A percentile compares a stretch with the other conserved stretches of the same genome.
These are phyloP conservation scores for Norana najaformis DNA, from an alignment of 2,888 invertebrate genomes.

Conservation along the genomic window DNA sequence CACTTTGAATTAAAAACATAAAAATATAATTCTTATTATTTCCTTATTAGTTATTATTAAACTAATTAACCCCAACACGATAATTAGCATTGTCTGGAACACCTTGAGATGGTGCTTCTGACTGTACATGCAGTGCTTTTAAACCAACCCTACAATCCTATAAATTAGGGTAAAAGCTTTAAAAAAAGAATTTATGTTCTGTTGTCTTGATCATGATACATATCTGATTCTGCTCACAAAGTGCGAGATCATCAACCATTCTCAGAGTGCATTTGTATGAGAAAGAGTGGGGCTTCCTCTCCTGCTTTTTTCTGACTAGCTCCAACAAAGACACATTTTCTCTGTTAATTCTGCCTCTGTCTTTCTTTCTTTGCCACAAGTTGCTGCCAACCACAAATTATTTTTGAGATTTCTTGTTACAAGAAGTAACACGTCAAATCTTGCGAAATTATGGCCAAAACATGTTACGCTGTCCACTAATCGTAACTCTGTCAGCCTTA, in stretches of 20 bases:
- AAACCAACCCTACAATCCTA: background rate
- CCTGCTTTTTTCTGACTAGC: no score
- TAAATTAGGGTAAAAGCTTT: no score
- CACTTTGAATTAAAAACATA: no score
- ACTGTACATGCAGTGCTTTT: background rate
- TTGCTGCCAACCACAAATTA: background rate
- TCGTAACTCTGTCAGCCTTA: no score
- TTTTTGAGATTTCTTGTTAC: background rate
- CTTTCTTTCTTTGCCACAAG: background rate
- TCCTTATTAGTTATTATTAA: background rate
- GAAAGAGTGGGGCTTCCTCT: no score
- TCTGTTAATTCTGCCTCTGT: background rate
- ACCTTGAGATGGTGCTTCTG: background rate
- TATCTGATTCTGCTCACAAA: no score
- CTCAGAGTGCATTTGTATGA: no score
- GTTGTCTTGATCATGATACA: background rate
- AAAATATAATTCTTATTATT: background rate
- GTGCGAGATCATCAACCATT: no score
- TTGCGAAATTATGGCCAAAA: background rate
- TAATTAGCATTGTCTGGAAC: background rate
- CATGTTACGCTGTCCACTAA: background rate
- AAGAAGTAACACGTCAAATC: constrained; percentile 1
- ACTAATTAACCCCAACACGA: background rate
- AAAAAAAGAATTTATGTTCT: background rate
- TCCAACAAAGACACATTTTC: background rate